These are phyloP conservation scores for Drosophila conformis DNA, from an alignment of 2,888 invertebrate species.

Conservation along the genomic window DNA sequence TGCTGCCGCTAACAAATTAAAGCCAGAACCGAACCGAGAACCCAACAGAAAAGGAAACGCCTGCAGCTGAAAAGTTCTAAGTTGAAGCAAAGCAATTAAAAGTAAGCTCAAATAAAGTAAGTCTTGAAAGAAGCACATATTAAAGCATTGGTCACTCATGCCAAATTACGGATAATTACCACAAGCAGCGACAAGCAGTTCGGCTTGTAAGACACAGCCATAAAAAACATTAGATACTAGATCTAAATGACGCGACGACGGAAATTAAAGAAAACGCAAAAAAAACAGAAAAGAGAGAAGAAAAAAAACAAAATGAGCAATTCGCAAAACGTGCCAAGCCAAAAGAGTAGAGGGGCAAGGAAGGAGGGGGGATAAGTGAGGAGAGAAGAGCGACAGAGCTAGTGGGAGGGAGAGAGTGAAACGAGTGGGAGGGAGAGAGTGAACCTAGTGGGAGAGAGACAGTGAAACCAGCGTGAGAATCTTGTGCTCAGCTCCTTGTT, in stretches of 20 bases:
- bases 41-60: background rate
- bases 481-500: background rate
- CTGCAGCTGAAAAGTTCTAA: slow-evolving; percentile 44
- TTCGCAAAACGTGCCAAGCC: slow-evolving; percentile 19
- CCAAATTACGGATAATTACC: slow-evolving; percentile 54
- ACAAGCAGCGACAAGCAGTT: slow-evolving; percentile 28
- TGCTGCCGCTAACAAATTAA: slow-evolving; percentile 6
- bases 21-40: slow-evolving; percentile 1
- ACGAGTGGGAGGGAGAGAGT: no score
- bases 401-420: slow-evolving; percentile 9
- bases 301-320: slow-evolving; percentile 13
- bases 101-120: slow-evolving; percentile 9
- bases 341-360: background rate
- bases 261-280: slow-evolving; percentile 14
- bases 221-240: slow-evolving; percentile 33
- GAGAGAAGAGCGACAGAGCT: background rate
- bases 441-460: no score
- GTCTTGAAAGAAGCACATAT: background rate
- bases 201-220: background rate
- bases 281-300: background rate
- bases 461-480: slow-evolving; percentile 11
- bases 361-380: background rate
- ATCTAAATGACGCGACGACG: slow-evolving; percentile 48
- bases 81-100: slow-evolving; percentile 51
- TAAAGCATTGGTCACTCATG: slow-evolving; percentile 5